Base-by-base conservation (phyloP, 2,888 invertebrate species). In the Liopterus haemorrhoidalis region DNA sequence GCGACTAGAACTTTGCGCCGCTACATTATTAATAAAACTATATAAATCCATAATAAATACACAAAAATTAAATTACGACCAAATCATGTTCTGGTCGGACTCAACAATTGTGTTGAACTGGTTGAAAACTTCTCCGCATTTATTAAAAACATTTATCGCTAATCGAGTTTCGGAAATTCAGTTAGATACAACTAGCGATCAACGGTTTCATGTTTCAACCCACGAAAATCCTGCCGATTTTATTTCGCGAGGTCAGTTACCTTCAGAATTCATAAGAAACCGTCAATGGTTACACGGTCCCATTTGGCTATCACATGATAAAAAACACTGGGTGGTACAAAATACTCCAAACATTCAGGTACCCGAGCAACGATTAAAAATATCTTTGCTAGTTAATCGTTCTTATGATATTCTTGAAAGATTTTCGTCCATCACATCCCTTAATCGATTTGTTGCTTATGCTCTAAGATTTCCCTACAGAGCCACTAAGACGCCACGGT, bases 101-200 rank as follows among this genome's bases (percentile, higher is more conserved):
- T 56, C 32, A 21, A 40, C 24, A 9, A 41, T 46, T 20, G 32
- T 24, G 6, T 6, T 48, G 11, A 36, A 19, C 5, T 49, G 47
- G 36, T 36, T 38, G 6, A 27, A 27, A n/a, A 24, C 32, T 15
- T 12, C n/a, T 21, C 39, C 49, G 19, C 5, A 5, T n/a, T n/a
- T 6, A 11, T 30, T 9, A 12, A 30, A 30, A n/a, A 46, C 46
- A 1, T 46, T 46, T 27, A 41, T 50, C 53, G 56, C 55, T 2
- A 59, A 59, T 40, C 31, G 59, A 16, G 55, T 60, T 2, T 49
- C 49, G 1, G 39, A 54, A 20, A 58, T 60, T 8, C 56, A 58
- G 31, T 49, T 52, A 9, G 9, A 32, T 5, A 38, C 52, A 18
- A 48, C 52, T 5, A 14, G 37, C 2, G 38, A 41, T 2, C 36